Evolutionary conservation across 2,888 invertebrate species (phyloP), one percentile per base, ranked within the genome.

Genomic region (Drosophila emarginata): DNA sequence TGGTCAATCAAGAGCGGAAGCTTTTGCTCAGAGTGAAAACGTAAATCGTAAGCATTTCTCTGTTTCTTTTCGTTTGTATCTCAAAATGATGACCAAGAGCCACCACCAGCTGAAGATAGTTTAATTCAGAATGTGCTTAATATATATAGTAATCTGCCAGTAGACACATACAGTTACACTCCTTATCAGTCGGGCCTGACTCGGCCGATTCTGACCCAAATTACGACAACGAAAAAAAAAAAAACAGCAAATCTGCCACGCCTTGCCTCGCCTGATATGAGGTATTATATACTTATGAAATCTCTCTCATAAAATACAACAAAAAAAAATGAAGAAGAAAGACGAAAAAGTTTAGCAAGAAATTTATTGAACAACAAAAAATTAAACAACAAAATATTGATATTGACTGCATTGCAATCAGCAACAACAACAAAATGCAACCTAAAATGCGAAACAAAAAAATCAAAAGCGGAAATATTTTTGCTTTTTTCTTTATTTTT

Each of bases 311-410:
- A 45, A 45, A 45, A 45, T 45, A 12, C 21, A 45, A 45, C 37
- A 67, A 67, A 66, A 67, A 78, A 67, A 62, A 60, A 63, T n/a
- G 7, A 57, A 54, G 6, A 60, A 36, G 28, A 40, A 63, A 53
- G 36, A 70, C 56, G 37, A 64, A 71, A 52, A 79, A 82, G 80
- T 82, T 85, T 69, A 82, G 80, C 83, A 85, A 82, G 86, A 85
- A 81, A 82, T 83, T 45, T 78, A 85, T 82, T 85, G 83, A 85
- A 85, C 72, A 80, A 75, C 74, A 72, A n/a, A n/a, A n/a, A n/a
- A n/a, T n/a, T n/a, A n/a, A n/a, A 69, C 7, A 15, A 12, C 40
- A 28, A 52, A 28, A 23, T 45, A 39, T 56, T 51, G 26, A 40
- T 59, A 67, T 64, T 40, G 53, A 59, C 51, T 52, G 21, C 64